phyloP scores from a whole-genome alignment of 2,113 vertebrate genomes.

The Varanus salvator region DNA sequence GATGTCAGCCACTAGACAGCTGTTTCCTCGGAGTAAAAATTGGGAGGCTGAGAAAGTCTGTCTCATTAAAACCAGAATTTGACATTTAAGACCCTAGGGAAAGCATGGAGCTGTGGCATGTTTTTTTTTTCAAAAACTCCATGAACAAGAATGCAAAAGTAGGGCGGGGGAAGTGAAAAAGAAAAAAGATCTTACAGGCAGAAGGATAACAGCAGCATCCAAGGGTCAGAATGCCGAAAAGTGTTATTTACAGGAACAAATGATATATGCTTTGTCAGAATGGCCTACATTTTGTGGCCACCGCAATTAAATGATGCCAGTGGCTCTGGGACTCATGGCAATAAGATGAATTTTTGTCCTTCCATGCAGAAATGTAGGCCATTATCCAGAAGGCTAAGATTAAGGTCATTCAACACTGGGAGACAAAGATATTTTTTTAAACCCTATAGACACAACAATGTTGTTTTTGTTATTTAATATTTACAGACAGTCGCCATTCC shows the following conservation, averaged over 20 bases:
- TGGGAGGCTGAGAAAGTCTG: not conserved
- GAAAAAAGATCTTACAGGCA: not conserved
- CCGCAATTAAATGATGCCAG: constrained; percentile 3
- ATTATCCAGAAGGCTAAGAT: constrained; percentile 30
- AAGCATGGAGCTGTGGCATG: not conserved
- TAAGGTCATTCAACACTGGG: not conserved
- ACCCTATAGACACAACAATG: not conserved
- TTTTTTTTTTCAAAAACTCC: not conserved
- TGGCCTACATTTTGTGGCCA: not conserved
- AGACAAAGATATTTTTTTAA: not conserved
- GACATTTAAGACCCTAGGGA: not conserved
- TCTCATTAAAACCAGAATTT: constrained; percentile 29
- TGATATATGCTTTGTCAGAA: not conserved
- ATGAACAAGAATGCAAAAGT: not conserved
- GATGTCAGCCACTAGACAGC: not conserved
- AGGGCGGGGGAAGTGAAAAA: too few species aligned
- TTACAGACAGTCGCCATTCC: not conserved
- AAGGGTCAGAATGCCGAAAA: not conserved
- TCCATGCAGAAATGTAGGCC: constrained; percentile 7
- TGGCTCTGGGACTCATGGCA: not conserved
- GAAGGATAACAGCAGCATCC: not conserved
- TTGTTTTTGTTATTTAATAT: not conserved
- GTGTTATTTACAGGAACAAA: not conserved
- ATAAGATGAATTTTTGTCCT: not conserved
- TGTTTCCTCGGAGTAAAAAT: constrained; percentile 7